phyloP scores from a whole-genome alignment of 2,797 vertebrate genomes.

The Vireo griseus region DNA sequence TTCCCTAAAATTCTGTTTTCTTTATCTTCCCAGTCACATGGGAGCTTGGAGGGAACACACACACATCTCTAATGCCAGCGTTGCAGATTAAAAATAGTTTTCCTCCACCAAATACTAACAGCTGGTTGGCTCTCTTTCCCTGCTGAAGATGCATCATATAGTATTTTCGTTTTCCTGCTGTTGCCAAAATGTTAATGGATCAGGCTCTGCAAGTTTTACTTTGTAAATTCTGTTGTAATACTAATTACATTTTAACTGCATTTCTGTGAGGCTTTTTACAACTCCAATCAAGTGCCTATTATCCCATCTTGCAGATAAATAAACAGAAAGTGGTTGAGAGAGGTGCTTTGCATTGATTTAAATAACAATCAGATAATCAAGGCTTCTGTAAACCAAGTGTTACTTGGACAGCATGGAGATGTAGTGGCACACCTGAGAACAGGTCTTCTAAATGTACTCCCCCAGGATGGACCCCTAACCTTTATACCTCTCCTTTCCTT shows the following conservation, averaged over 20 bases:
- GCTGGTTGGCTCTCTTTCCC: constrained; percentile 47
- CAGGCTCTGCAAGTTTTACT: background rate
- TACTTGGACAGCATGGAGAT: background rate
- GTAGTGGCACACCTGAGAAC: background rate
- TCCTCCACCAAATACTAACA: constrained; percentile 23
- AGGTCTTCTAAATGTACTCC: background rate
- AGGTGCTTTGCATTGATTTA: background rate
- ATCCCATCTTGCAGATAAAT: background rate
- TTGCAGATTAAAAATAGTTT: constrained; percentile 40
- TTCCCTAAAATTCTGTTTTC: constrained; percentile 42
- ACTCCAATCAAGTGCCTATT: background rate
- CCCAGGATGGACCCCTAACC: background rate
- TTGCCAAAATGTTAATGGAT: constrained; percentile 23
- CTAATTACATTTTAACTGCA: background rate
- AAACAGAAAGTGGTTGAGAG: background rate
- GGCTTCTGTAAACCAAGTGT: background rate
- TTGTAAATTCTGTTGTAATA: constrained; percentile 16
- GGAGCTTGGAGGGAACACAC: constrained; percentile 31
- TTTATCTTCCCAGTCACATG: constrained; percentile 28
- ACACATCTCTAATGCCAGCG: background rate
- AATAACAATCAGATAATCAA: background rate
- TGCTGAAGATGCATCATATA: constrained; percentile 10
- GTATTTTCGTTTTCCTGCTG: background rate
- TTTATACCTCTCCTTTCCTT: background rate
- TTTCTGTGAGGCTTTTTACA: background rate